These are phyloP conservation scores for Harlomillsia oculata DNA, from an alignment of 1,140 invertebrate genomes.

Conservation along the genomic window DNA sequence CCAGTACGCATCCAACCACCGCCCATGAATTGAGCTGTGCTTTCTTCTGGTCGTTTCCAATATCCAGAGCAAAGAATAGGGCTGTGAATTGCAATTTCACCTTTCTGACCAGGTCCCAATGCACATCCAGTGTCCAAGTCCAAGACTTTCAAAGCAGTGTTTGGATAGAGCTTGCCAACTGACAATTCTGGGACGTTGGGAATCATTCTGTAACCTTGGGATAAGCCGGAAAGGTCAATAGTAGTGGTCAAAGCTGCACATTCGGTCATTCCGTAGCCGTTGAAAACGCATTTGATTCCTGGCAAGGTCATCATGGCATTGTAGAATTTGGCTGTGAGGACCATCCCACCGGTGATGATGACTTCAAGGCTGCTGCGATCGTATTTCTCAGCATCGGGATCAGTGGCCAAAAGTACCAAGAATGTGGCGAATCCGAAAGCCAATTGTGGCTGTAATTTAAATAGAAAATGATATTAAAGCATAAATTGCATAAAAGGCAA, in stretches of 20 bases:
- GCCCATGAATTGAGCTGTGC: constrained; percentile 2
- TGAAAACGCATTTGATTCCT: constrained; percentile 14
- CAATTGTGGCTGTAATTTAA: constrained; percentile 8
- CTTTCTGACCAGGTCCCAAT: constrained; percentile 18
- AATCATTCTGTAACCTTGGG: constrained; percentile 15
- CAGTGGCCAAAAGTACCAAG: constrained; percentile 17
- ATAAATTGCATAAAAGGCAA: too few species aligned
- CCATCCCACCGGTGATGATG: constrained; percentile 28
- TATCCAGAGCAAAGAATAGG: constrained; percentile 25
- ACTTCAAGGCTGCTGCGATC: constrained; percentile 21
- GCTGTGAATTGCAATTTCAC: constrained; percentile 20
- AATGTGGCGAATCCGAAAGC: constrained; percentile 31
- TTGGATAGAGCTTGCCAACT: constrained; percentile 27
- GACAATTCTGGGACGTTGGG: constrained; percentile 15
- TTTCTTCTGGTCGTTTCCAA: constrained; percentile 24
- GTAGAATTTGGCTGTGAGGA: constrained; percentile 20
- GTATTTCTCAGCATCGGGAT: constrained; percentile 23
- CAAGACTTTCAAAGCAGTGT: constrained; percentile 20
- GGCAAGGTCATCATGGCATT: constrained; percentile 22
- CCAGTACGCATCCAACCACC: constrained; percentile 35
- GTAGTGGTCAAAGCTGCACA: constrained; percentile 29
- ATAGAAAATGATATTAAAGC: background rate
- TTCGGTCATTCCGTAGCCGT: constrained; percentile 31
- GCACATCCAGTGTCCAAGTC: constrained; percentile 20
- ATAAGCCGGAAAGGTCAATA: constrained; percentile 20